Conservation (phyloP, 2,113 vertebrate genomes). For the Grammomys surdaster region DNA sequence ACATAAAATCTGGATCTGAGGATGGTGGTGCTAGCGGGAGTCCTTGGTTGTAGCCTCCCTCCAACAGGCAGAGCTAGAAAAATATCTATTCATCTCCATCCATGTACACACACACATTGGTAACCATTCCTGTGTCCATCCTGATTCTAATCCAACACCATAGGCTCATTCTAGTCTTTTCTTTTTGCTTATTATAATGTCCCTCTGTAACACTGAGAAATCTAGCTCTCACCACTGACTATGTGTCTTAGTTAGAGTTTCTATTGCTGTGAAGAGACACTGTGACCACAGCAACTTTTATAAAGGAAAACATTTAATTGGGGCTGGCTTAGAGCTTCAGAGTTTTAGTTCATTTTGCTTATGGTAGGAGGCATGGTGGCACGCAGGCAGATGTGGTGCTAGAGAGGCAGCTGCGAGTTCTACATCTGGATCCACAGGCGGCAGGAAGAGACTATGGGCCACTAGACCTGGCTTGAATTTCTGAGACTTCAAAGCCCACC, state of each 20-base stretch:
- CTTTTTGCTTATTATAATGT: not conserved
- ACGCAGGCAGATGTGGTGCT: not conserved
- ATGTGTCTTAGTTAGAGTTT: not conserved
- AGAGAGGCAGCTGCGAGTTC: not conserved
- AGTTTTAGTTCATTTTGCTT: not conserved
- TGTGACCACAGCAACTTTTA: not conserved
- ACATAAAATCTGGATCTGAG: not conserved
- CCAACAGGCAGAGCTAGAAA: not conserved
- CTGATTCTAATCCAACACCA: not conserved
- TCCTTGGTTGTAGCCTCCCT: not conserved
- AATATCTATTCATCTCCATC: no score
- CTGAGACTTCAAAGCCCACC: not conserved
- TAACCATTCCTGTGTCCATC: not conserved
- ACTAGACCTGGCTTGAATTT: not conserved
- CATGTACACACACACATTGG: no score
- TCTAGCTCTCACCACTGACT: not conserved
- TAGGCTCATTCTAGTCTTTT: not conserved
- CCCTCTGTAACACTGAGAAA: not conserved
- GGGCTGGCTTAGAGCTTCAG: not conserved
- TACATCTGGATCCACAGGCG: not conserved
- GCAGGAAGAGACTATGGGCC: not conserved
- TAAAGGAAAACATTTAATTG: not conserved
- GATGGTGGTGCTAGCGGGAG: no score
- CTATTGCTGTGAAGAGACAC: not conserved
- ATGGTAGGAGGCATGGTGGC: not conserved